These are phyloP conservation scores for Trypoxylon attenuatum DNA, from an alignment of 2,888 invertebrate genomes.

Conservation along the genomic window DNA sequence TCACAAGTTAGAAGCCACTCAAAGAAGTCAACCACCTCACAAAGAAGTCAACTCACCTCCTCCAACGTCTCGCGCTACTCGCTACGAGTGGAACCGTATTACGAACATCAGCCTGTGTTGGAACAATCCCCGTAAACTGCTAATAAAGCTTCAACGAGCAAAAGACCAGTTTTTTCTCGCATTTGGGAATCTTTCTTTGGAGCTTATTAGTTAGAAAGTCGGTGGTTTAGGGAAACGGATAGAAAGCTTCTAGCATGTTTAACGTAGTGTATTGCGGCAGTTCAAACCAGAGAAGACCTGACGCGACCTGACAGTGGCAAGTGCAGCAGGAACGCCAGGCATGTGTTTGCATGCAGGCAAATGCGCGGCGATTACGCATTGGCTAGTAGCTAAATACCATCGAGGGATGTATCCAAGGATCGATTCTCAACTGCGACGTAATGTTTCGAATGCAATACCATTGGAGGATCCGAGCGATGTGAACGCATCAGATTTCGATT, in stretches of 20 bases:
- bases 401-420: too few species aligned
- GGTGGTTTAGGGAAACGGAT: too few species aligned
- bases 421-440: conserved; percentile 10
- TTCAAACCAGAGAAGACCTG: too few species aligned
- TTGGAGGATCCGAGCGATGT: too few species aligned
- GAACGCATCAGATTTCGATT: neutral
- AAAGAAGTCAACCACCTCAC: conserved; percentile 30
- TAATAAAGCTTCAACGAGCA: too few species aligned
- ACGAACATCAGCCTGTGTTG: neutral
- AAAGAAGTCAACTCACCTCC: conserved; percentile 1
- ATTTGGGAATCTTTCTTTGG: too few species aligned
- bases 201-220: too few species aligned
- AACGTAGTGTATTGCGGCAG: too few species aligned
- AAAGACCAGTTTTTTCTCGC: too few species aligned
- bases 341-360: conserved; percentile 1
- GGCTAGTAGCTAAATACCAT: conserved; percentile 8
- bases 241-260: too few species aligned
- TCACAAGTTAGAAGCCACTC: conserved; percentile 61
- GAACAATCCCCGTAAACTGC: too few species aligned
- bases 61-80: conserved; percentile 19
- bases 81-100: conserved; percentile 15
- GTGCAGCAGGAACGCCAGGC: conserved; percentile 3
- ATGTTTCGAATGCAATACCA: neutral
- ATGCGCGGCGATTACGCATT: conserved; percentile 4
- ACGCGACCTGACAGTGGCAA: neutral